Percentiles rank a stretch among this genome's conserved stretches.
Conservation (phyloP, 2,113 vertebrate species). For the Brienomyrus brachyistius region DNA sequence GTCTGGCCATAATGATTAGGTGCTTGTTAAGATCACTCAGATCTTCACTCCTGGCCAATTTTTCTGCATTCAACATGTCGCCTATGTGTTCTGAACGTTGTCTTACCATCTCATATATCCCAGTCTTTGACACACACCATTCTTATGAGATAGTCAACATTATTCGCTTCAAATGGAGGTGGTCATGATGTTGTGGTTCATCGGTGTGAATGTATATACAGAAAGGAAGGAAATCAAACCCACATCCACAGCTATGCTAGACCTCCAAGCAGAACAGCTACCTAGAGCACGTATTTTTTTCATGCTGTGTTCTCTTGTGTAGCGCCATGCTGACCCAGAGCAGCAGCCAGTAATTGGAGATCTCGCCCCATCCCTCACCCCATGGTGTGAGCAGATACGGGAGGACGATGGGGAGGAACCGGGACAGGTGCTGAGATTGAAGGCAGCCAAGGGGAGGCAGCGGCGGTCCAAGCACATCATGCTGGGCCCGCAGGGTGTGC, state of each 20-base stretch:
- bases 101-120: background rate
- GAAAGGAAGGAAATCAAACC: background rate
- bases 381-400: slow-evolving; percentile 81
- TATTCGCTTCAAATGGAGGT: background rate
- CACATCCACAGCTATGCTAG: background rate
- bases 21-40: background rate
- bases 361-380: slow-evolving; percentile 59
- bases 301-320: background rate
- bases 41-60: background rate
- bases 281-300: background rate
- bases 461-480: slow-evolving; percentile 91
- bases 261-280: background rate
- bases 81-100: background rate
- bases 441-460: slow-evolving; percentile 78
- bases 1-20: background rate
- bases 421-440: slow-evolving; percentile 90
- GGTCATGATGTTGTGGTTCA: background rate
- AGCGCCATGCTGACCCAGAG: background rate
- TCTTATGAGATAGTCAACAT: background rate
- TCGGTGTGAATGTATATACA: background rate
- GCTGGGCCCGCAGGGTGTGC: slow-evolving; percentile 87
- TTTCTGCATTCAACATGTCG: background rate
- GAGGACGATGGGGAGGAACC: slow-evolving; percentile 63
- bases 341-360: background rate
- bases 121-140: background rate